These are phyloP conservation scores for Athalia cordata DNA, from an alignment of 2,888 invertebrate genomes.

Conservation along the genomic window DNA sequence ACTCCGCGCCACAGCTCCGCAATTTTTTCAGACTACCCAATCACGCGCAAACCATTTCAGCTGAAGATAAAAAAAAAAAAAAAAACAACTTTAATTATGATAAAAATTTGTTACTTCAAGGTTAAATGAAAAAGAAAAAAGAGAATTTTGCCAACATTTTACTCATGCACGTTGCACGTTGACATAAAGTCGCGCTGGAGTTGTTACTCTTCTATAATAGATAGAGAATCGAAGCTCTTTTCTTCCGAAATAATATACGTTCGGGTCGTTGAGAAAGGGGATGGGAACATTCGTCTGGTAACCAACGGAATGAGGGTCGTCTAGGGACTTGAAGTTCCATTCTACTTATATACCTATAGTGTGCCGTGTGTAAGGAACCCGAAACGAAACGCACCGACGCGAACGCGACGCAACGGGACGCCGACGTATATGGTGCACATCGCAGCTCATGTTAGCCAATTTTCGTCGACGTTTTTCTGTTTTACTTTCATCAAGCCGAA, in stretches of 20 bases:
- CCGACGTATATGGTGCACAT: neutral
- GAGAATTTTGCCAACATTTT: neutral
- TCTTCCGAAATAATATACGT: constrained; percentile 20
- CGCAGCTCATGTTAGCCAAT: neutral
- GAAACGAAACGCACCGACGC: neutral
- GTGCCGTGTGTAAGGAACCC: neutral
- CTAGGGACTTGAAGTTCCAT: neutral
- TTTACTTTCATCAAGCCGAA: neutral
- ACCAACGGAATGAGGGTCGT: constrained; percentile 21
- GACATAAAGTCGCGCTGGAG: constrained; percentile 5
- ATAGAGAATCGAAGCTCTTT: neutral
- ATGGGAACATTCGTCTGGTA: neutral
- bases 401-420: neutral
- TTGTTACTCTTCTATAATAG: constrained; percentile 24
- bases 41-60: too few relatives aligned
- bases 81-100: too few relatives aligned
- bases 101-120: neutral
- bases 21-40: too few relatives aligned
- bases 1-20: too few relatives aligned
- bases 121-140: constrained; percentile 2
- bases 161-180: neutral
- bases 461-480: neutral
- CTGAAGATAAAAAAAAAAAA: too few relatives aligned
- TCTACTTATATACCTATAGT: too few relatives aligned
- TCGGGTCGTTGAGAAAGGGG: constrained; percentile 6